Evolutionary conservation across 2,888 invertebrate genomes (phyloP).

Genomic region (Odontocolon sp.): DNA sequence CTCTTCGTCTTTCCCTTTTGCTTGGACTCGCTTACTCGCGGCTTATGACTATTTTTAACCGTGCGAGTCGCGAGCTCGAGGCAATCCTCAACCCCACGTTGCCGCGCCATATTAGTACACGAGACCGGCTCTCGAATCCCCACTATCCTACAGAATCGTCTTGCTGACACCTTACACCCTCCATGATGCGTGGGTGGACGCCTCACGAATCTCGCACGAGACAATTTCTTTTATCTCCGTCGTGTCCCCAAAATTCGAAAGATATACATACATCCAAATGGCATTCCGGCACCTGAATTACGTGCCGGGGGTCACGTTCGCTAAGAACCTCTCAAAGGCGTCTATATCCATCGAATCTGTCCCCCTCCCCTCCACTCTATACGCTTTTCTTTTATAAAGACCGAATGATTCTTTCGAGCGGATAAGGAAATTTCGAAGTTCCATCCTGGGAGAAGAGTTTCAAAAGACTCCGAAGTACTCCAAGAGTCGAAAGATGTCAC

Average conservation of each 20-base stretch:
- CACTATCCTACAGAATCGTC: slow-evolving; percentile 76
- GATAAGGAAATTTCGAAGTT: too few relatives aligned
- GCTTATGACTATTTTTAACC: slow-evolving; percentile 80
- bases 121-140: slow-evolving; percentile 76
- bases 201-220: slow-evolving; percentile 46
- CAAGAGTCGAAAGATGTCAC: too few relatives aligned
- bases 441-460: too few relatives aligned
- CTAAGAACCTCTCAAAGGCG: too few relatives aligned
- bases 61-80: slow-evolving; percentile 70
- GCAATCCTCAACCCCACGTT: slow-evolving; percentile 77
- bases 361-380: too few relatives aligned
- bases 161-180: slow-evolving; percentile 79
- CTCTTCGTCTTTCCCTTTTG: slow-evolving; percentile 46
- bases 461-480: too few relatives aligned
- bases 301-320: not conserved
- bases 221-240: slow-evolving; percentile 27
- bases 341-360: too few relatives aligned
- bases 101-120: slow-evolving; percentile 81
- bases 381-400: too few relatives aligned
- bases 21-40: slow-evolving; percentile 33
- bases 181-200: slow-evolving; percentile 69
- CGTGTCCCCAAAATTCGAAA: not conserved
- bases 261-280: too few relatives aligned
- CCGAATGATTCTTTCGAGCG: too few relatives aligned
- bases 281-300: too few relatives aligned